Evolutionary conservation across 2,888 invertebrate species (phyloP), one percentile per base, ranked within the genome.

Genomic region (Polietes domitor): DNA sequence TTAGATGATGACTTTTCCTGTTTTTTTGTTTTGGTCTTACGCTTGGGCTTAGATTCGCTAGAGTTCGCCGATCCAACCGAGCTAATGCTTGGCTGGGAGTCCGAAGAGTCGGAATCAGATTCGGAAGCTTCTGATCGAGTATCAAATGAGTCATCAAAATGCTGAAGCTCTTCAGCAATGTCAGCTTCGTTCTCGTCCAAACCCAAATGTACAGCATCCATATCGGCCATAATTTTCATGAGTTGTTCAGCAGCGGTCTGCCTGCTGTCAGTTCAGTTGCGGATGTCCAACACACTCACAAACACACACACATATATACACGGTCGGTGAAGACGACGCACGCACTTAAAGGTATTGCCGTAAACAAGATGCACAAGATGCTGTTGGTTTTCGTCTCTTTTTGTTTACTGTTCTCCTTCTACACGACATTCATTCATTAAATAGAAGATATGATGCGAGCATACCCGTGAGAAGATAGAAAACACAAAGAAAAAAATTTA

Each of bases 101-200:
- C 90, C 85, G 95, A 95, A 4, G 96, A 96, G 63, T 96, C 95
- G 3, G 89, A 88, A 32, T 82, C 87, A 0, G 91, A 91, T 85
- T 97, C 97, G 72, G 97, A 97, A 37, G 97, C 97, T 93, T 98
- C 98, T 92, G 98, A 98, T 12, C 96, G 94, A 2, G 96, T 97
- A 91, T 97, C 97, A 89, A 96, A 97, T 6, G 91, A 90, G 84
- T 92, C 90, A 78, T 90, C 92, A 88, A 96, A 96, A 91, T 96
- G 94, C 91, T 96, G 96, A 85, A 96, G 93, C 90, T 96, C 96
- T 89, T 96, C 96, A 63, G 95, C 96, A 91, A 96, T 96, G 91
- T 96, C 96, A 77, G 94, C 94, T 91, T 94, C 94, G 84, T 94
- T 94, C 92, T 94, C 94, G 88, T 94, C 94, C 89, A 94, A 93